Evolutionary conservation across 2,797 vertebrate species (phyloP), one percentile per base, ranked within the genome.

Genomic region (Centropyge bicolor): DNA sequence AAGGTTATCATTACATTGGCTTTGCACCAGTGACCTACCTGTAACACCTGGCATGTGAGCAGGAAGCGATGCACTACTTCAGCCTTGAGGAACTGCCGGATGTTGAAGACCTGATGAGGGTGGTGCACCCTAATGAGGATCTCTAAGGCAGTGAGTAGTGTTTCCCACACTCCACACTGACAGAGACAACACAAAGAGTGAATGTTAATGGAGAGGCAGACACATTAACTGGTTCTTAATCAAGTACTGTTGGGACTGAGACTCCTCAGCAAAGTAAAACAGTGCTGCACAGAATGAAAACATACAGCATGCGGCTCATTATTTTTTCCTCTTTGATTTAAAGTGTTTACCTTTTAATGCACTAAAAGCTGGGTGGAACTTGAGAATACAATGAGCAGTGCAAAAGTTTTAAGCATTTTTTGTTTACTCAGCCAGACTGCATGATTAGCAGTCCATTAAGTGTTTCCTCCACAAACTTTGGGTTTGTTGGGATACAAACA

Each of bases 151-250:
- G 95, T 92, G 6, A 99, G 93, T n/a, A 99, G 92, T 0, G 95
- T 96, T 94, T 97, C 97, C 98, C 98, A 99, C 48, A 99, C 98
- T 20, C 98, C 97, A 81, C 90, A 92, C 98, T 99, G 86, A 81
- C 83, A 85, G 38, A 67, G 64, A 72, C 45, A 83, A 65, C 24
- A 81, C 38, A 62, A 31, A 69, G 0, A 75, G 22, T 3, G 16
- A 66, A 61, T 17, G 49, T 68, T 6, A 51, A 57, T 8, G 4
- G 19, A 41, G 24, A 51, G 4, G n/a, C 27, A 59, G 31, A 80
- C 19, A 35, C 45, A 70, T 49, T 54, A 36, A 27, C 19, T 61
- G 54, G 46, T 10, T 62, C 27, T 55, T 61, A 36, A 56, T 45
- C 54, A n/a, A 49, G 27, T 66, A 38, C 40, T 16, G 2, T 11